Percentiles rank a stretch among this genome's conserved stretches.
Evolutionary conservation across 2,888 invertebrate species (phyloP).

Genomic region (Adela reaumurella): DNA sequence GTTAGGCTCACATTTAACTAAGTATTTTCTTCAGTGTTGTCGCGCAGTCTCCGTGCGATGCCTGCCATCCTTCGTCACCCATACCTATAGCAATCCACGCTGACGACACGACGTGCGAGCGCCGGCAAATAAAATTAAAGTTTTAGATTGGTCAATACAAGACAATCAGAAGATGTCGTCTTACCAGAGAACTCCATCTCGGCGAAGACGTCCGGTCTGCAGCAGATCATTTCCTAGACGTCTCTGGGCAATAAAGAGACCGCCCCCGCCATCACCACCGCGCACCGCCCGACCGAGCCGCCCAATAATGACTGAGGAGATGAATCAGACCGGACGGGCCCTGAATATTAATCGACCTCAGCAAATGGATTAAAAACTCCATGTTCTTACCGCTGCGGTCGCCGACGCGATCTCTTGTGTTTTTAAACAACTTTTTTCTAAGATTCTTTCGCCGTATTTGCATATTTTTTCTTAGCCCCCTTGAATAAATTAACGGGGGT

Average conservation of each 20-base stretch:
- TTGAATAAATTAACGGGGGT: constrained; percentile 46
- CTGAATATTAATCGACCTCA: constrained; percentile 55
- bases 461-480: constrained; percentile 45
- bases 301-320: constrained; percentile 51
- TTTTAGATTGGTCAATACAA: no score
- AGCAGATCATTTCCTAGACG: not conserved
- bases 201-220: not conserved
- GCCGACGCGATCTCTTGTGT: constrained; percentile 39
- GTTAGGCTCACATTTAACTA: no score
- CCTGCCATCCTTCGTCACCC: no score
- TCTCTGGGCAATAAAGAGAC: not conserved
- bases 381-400: constrained; percentile 37
- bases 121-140: no score
- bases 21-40: no score
- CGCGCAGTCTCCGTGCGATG: no score
- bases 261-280: not conserved
- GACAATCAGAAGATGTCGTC: no score
- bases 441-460: constrained; percentile 43
- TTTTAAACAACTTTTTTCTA: constrained; percentile 52
- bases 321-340: constrained; percentile 53
- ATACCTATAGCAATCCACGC: no score
- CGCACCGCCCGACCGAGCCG: constrained; percentile 15
- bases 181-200: no score
- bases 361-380: constrained; percentile 59
- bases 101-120: no score